A percentile compares a stretch with the other conserved stretches of the same genome.
Conservation (phyloP, 2,888 invertebrate genomes). For the Hoplodrina ambigua region DNA sequence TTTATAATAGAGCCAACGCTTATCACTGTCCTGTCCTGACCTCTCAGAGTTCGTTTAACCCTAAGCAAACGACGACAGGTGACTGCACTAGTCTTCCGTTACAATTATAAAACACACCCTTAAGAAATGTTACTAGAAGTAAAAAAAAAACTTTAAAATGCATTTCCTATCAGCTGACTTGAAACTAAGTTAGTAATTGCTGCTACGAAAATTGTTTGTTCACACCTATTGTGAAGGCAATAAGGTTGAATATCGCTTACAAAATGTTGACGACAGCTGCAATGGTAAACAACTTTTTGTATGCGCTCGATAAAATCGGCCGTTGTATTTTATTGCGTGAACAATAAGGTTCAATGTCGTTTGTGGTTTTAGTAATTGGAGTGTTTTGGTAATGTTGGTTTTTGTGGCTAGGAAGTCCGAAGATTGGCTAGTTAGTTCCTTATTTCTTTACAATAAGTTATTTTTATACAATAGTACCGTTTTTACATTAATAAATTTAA, state of each 20-base stretch:
- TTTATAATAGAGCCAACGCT: slow-evolving; percentile 12
- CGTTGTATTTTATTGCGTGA: slow-evolving; percentile 19
- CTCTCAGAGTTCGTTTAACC: slow-evolving; percentile 58
- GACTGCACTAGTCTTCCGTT: slow-evolving; percentile 68
- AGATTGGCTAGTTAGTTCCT: slow-evolving; percentile 58
- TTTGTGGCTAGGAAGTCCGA: slow-evolving; percentile 54
- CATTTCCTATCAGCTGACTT: slow-evolving; percentile 69
- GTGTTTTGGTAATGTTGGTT: slow-evolving; percentile 33
- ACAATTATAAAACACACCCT: slow-evolving; percentile 67
- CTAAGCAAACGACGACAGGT: slow-evolving; percentile 58
- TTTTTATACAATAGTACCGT: slow-evolving; percentile 25
- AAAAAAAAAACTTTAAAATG: slow-evolving; percentile 57
- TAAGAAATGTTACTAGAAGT: slow-evolving; percentile 45
- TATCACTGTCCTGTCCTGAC: slow-evolving; percentile 59
- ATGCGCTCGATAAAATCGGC: slow-evolving; percentile 3
- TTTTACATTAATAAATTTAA: slow-evolving; percentile 14
- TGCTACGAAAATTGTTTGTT: not conserved
- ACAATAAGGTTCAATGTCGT: slow-evolving; percentile 44
- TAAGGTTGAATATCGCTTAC: slow-evolving; percentile 37
- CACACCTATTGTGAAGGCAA: rapidly evolving
- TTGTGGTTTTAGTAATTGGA: slow-evolving; percentile 19
- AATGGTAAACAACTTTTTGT: slow-evolving; percentile 13
- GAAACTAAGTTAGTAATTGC: slow-evolving; percentile 23
- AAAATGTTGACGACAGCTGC: slow-evolving; percentile 13
- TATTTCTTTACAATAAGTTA: slow-evolving; percentile 47